A percentile compares a stretch with the other conserved stretches of the same genome.
Conservation (phyloP, 2,113 vertebrate species). For the Nycticebus coucang region DNA sequence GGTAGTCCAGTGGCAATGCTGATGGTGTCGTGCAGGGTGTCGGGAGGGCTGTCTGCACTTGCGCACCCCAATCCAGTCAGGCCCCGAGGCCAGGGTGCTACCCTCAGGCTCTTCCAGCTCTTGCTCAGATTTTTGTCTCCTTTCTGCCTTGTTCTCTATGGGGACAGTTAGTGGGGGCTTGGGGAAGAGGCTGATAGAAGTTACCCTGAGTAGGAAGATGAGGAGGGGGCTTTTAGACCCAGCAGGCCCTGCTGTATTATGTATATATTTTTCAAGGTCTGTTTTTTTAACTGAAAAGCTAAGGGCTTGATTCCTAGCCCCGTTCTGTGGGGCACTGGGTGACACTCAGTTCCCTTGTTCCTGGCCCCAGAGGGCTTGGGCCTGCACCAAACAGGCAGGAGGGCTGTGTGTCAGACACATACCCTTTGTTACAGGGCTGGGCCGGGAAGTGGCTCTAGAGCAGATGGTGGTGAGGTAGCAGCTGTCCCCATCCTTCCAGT, state of each 20-base stretch:
- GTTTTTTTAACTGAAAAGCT: slow-evolving; percentile 76
- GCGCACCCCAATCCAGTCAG: not conserved
- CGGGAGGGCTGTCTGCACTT: not conserved
- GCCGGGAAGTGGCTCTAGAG: not conserved
- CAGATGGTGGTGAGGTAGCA: not conserved
- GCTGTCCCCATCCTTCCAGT: not conserved
- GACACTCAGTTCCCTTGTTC: not conserved
- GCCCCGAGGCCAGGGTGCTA: not conserved
- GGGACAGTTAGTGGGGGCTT: not conserved
- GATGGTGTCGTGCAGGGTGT: not conserved
- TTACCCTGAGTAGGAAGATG: not conserved
- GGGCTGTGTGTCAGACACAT: not conserved
- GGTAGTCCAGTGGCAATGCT: not conserved
- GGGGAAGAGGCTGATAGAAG: not conserved
- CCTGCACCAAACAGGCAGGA: not conserved
- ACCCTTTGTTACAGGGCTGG: not conserved
- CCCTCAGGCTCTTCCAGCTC: not conserved
- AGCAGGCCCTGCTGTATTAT: slow-evolving; percentile 34
- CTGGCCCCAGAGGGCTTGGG: not conserved
- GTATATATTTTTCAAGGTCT: slow-evolving; percentile 65
- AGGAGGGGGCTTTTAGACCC: not conserved
- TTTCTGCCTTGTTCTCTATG: not conserved
- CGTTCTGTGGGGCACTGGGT: slow-evolving; percentile 45
- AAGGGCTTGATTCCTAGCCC: slow-evolving; percentile 61
- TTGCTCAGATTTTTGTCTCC: not conserved